Evolutionary conservation across 2,113 vertebrate genomes (phyloP), one percentile per base, ranked within the genome.

Genomic region (Onychostoma macrolepis): DNA sequence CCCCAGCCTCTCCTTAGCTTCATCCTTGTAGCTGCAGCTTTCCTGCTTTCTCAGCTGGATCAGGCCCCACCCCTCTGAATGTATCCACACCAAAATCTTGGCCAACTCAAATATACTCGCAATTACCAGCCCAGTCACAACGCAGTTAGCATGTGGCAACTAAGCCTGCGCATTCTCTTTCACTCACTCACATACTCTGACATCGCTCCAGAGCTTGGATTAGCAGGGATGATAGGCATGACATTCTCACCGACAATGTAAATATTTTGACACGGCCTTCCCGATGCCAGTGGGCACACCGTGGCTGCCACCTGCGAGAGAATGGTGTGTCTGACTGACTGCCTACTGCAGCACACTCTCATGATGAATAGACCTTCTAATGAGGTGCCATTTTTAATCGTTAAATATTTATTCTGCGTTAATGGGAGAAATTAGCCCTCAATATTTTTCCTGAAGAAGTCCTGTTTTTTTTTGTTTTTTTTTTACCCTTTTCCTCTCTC

Each of bases 341-440:
- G 56, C 77, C n/a, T 26, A 53, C 53, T 36, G 50, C n/a, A 58
- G 36, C n/a, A 33, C 4, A 5, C 50, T 80, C 56, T 61, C 28
- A 26, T 30, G 21, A 77, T 28, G 5, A 75, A 71, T 83, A 41
- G 43, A 13, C 38, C 58, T 28, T 30, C 76, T 88, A 87, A 91
- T 88, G 83, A 88, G 88, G 83, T 85, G 74, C 71, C 83, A 84
- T 71, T 84, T 87, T 87, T 72, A 80, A 83, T 87, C 78, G 28
- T 90, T 89, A 84, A 87, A 88, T 85, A 89, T 89, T 84, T 83
- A 89, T 89, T 89, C 75, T 83, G 80, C 45, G 56, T 80, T 87
- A 89, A 87, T 86, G 56, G 89, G 83, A 28, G 41, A 88, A 53
- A 83, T 84, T 87, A 87, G 12, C 79, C 45, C 56, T 67, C 58